Evolutionary conservation across 2,888 invertebrate genomes (phyloP).

Genomic region (Pristionchus arcanus): DNA sequence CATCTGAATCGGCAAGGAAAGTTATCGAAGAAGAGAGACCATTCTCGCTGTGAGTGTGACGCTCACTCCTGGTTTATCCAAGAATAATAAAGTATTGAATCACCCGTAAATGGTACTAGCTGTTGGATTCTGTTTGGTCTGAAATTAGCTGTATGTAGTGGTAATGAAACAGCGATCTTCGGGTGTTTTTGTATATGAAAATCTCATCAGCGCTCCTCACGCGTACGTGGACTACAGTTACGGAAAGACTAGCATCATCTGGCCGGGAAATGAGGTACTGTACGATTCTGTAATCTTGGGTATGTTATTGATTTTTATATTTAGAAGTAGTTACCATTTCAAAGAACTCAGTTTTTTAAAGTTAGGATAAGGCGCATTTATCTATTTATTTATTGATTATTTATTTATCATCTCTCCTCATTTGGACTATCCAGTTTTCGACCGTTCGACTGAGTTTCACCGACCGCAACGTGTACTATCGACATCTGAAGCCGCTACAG

Average conservation of each 20-base stretch:
- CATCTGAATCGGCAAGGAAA: background rate
- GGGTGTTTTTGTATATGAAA: background rate
- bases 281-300: background rate
- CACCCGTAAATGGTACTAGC: too few species aligned
- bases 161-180: too few species aligned
- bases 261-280: conserved; percentile 25
- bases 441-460: conserved; percentile 8
- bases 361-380: too few species aligned
- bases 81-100: background rate
- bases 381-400: too few species aligned
- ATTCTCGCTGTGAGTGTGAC: conserved; percentile 11
- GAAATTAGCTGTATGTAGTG: too few species aligned
- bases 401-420: too few species aligned
- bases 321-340: too few species aligned
- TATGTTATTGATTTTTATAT: background rate
- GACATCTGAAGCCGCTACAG: conserved; percentile 31
- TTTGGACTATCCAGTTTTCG: background rate
- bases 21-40: conserved; percentile 42
- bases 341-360: too few species aligned
- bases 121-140: background rate
- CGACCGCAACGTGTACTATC: conserved; percentile 2
- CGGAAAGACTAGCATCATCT: background rate
- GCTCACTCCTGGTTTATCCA: too few species aligned
- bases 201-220: background rate
- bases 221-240: conserved; percentile 16